phyloP scores from a whole-genome alignment of 2,888 invertebrate species.

The Dioctria linearis region DNA sequence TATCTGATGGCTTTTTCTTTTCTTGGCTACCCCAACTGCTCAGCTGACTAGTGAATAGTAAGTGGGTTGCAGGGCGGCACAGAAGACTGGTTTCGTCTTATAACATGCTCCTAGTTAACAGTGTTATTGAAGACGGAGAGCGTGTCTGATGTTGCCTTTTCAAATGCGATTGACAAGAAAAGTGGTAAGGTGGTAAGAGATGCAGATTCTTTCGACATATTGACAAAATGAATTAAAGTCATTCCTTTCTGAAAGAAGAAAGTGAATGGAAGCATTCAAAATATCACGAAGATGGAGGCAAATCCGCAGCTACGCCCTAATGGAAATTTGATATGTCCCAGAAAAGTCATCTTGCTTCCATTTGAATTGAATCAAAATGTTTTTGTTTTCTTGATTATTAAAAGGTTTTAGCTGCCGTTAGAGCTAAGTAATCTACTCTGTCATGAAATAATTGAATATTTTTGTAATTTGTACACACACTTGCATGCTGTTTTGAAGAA shows the following conservation, averaged over 20 bases:
- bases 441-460: no score
- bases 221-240: constrained; percentile 53
- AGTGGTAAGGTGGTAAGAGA: constrained; percentile 18
- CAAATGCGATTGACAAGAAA: constrained; percentile 49
- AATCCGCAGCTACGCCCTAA: constrained; percentile 1
- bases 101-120: background rate
- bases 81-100: background rate
- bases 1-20: constrained; percentile 43
- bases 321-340: constrained; percentile 41
- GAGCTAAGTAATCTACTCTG: no score
- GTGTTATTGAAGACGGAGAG: constrained; percentile 34
- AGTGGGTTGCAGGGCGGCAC: background rate
- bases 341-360: background rate
- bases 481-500: no score
- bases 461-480: no score
- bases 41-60: background rate
- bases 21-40: background rate
- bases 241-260: constrained; percentile 15
- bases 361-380: background rate
- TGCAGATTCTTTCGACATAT: constrained; percentile 31
- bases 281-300: constrained; percentile 12
- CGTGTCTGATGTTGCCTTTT: constrained; percentile 43
- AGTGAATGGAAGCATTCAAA: constrained; percentile 47
- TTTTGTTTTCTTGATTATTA: background rate
- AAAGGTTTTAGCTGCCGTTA: background rate